Conservation (phyloP, 2,113 vertebrate species). For the Scopus umbretta region DNA sequence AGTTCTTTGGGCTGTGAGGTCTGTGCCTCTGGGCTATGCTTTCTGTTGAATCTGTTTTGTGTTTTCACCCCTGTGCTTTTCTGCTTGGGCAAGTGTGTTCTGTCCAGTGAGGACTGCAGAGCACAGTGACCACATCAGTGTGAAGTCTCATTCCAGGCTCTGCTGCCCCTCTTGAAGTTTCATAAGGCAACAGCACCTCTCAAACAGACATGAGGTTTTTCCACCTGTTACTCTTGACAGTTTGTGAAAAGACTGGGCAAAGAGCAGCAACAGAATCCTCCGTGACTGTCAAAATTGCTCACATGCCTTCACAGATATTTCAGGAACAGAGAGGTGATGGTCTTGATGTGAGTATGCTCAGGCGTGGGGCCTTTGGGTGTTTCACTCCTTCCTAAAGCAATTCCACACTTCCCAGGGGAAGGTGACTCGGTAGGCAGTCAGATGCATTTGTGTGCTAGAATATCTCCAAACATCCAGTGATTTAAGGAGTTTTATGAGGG, state of each 20-base stretch:
- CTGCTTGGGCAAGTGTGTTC: background rate
- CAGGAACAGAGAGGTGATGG: background rate
- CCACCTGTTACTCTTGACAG: background rate
- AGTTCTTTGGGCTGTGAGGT: background rate
- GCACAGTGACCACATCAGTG: rapidly evolving
- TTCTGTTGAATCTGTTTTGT: background rate
- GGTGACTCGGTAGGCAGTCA: background rate
- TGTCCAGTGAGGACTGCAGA: background rate
- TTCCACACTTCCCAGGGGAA: background rate
- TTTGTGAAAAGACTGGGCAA: background rate
- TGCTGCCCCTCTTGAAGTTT: background rate
- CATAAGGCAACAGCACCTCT: background rate
- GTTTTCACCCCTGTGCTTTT: background rate
- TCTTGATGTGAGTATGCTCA: background rate
- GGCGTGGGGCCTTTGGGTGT: background rate
- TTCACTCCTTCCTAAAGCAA: background rate
- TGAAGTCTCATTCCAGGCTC: background rate
- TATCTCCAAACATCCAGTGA: background rate
- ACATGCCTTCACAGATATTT: rapidly evolving
- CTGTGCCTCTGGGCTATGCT: background rate
- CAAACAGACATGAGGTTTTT: background rate
- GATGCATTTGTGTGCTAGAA: background rate
- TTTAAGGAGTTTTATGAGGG: background rate
- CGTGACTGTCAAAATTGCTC: background rate
- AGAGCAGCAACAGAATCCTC: background rate